Base-by-base conservation (phyloP, 2,797 vertebrate species). In the Leptoclinus maculatus region DNA sequence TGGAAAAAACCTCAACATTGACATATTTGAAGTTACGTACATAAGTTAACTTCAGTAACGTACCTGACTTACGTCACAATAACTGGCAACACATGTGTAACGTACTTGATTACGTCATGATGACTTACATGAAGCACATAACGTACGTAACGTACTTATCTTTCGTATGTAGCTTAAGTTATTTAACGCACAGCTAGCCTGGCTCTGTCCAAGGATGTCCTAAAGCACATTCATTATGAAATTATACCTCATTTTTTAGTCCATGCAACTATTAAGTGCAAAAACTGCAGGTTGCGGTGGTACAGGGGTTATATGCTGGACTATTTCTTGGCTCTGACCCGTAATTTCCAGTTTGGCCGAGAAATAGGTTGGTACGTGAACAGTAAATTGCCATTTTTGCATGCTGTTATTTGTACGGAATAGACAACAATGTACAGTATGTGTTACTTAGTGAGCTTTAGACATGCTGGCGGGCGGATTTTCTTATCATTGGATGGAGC, bases 261-360 rank as follows among this genome's bases (percentile, higher is more conserved):
- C 2, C 3, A 6, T 71, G 25, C 2, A 51, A 19, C 17, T 27
- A 29, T 43, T 21, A 7, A 45, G 21, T 65, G 47, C 60, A 70
- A 56, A 64, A 83, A 56, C 39, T 10, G 14, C 43, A 60, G 8
- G 3, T 51, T 66, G 12, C 14, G 3, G 21, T 39, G 23, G 38
- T 66, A 9, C 5, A 13, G 7, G 13, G 64, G 19, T 39, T 66
- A 38, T 39, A 34, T 39, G 23, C 2, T 69, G 25, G 53, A 29
- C 2, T 21, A 27, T 69, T 68, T 67, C 51, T 68, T 73, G 45
- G 41, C 25, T 71, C 9, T 54, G n/a, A 76, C 25, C 23, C 27
- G 2, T 36, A 53, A 51, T 38, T 66, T 79, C 36, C 12, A 82
- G 79, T 66, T 62, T 45, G 75, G 53, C 21, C 19, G 19, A 25